phyloP scores from a whole-genome alignment of 1,140 invertebrate genomes.

The Dufourea novaeangliae region DNA sequence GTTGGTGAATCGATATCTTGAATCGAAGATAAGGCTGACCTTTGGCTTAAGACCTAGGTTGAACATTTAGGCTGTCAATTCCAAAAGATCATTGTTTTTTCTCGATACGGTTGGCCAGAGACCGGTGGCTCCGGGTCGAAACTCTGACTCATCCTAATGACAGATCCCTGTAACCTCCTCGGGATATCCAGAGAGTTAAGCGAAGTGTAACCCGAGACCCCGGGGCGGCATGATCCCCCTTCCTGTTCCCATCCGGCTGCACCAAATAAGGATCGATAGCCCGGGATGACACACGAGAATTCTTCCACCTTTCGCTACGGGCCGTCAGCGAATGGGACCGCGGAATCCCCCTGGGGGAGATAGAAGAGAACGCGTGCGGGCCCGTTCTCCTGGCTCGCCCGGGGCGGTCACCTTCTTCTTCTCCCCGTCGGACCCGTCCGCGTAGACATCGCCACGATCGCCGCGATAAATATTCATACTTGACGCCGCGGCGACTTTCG shows the following conservation, averaged over 20 bases:
- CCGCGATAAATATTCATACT: slow-evolving; percentile 23
- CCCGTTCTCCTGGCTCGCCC: not conserved
- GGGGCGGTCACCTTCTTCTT: not conserved
- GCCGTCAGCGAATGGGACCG: slow-evolving; percentile 6
- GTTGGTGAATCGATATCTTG: no score
- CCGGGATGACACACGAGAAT: slow-evolving; percentile 18
- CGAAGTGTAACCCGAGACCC: slow-evolving; percentile 2
- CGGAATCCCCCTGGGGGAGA: not conserved
- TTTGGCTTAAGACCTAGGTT: no score
- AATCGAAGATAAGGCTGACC: no score
- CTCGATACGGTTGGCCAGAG: no score
- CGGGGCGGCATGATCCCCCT: slow-evolving; percentile 6
- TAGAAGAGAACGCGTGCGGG: slow-evolving; percentile 17
- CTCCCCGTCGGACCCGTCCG: not conserved
- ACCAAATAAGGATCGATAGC: slow-evolving; percentile 16
- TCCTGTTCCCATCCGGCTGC: not conserved
- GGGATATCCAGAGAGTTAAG: not conserved
- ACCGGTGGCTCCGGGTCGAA: no score
- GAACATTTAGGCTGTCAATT: no score
- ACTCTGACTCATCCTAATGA: not conserved
- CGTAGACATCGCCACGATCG: no score
- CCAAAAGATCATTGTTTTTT: no score
- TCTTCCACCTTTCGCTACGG: slow-evolving; percentile 17
- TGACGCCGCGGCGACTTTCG: slow-evolving; percentile 11
- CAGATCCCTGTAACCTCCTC: not conserved